These are phyloP conservation scores for Chiloscyllium plagiosum DNA, from an alignment of 2,113 vertebrate species.

Conservation along the genomic window DNA sequence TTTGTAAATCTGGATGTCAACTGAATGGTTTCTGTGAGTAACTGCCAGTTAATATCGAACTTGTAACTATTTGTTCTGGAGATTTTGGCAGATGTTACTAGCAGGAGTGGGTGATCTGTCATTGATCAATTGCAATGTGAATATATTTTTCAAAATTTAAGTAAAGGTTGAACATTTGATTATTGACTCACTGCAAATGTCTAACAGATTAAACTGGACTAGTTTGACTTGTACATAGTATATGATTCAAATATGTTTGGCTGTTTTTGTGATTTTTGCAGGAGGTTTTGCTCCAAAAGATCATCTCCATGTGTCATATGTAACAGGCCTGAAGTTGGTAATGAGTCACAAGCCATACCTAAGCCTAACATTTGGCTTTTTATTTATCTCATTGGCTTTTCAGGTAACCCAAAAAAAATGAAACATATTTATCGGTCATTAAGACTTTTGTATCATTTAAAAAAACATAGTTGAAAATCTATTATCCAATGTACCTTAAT, in stretches of 20 bases:
- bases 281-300: constrained; percentile 44
- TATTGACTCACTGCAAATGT: neutral
- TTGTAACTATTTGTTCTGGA: neutral
- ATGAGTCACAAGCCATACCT: constrained; percentile 48
- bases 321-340: constrained; percentile 45
- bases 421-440: neutral
- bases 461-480: neutral
- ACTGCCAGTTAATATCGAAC: neutral
- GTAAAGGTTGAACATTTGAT: neutral
- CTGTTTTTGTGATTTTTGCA: constrained; percentile 41
- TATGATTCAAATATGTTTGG: neutral
- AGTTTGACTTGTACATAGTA: neutral
- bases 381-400: constrained; percentile 53
- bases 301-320: constrained; percentile 44
- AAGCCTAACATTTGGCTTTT: constrained; percentile 49
- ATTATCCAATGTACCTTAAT: neutral
- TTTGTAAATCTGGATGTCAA: neutral
- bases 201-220: neutral
- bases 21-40: neutral
- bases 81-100: neutral
- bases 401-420: constrained; percentile 48
- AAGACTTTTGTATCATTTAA: neutral
- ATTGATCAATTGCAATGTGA: neutral
- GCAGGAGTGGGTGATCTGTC: neutral
- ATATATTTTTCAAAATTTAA: neutral